Evolutionary conservation across 2,113 vertebrate genomes (phyloP).

Genomic region (Lucifuga dentata): DNA sequence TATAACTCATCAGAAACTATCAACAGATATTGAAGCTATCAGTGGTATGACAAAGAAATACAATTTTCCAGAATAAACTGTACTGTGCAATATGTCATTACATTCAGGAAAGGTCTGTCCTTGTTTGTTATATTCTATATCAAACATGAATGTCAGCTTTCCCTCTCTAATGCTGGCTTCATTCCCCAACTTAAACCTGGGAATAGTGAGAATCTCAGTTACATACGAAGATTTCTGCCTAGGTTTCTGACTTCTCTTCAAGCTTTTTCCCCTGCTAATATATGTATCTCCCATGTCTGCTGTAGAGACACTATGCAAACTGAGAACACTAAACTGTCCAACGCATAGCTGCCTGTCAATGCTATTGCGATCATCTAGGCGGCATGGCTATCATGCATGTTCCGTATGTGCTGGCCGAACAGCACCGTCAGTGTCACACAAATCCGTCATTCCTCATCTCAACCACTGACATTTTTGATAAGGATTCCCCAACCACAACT

Average conservation of each 20-base stretch:
- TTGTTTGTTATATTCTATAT: conserved; percentile 36
- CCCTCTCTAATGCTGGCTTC: conserved; percentile 35
- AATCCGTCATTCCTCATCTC: conserved; percentile 74
- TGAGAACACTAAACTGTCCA: conserved; percentile 64
- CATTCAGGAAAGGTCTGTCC: conserved; percentile 43
- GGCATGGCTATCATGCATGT: conserved; percentile 55
- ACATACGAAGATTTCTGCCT: conserved; percentile 53
- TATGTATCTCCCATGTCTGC: conserved; percentile 64
- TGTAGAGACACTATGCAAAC: conserved; percentile 65
- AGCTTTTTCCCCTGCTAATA: conserved; percentile 57
- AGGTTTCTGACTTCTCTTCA: conserved; percentile 54
- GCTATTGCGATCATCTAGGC: conserved; percentile 66
- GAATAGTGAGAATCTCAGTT: conserved; percentile 33
- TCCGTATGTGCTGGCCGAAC: conserved; percentile 62
- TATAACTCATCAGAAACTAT: conserved; percentile 38
- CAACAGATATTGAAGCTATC: conserved; percentile 8
- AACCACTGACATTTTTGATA: conserved; percentile 66
- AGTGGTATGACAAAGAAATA: conserved; percentile 26
- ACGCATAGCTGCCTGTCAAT: conserved; percentile 59
- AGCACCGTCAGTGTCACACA: conserved; percentile 72
- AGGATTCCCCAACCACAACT: conserved; percentile 50
- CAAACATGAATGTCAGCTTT: conserved; percentile 55
- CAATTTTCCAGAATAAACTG: conserved; percentile 37
- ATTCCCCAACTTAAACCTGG: conserved; percentile 50
- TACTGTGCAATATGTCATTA: conserved; percentile 36